Evolutionary conservation across 2,113 vertebrate genomes (phyloP).

Genomic region (Myotis brandtii): DNA sequence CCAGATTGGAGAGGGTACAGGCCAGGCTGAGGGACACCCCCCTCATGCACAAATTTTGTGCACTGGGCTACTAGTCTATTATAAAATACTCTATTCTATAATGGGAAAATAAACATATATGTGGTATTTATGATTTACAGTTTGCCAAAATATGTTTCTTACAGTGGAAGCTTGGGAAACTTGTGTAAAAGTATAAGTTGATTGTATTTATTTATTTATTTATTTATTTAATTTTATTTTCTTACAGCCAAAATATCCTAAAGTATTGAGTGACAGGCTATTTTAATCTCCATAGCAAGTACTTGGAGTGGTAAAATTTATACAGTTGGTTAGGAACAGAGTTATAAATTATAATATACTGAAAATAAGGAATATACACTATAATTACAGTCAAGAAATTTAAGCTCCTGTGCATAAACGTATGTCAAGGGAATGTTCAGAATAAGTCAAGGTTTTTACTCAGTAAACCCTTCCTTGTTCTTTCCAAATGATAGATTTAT

Average conservation of each 20-base stretch:
- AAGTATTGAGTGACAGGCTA: not conserved
- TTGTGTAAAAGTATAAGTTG: not conserved
- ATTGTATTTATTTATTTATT: not conserved
- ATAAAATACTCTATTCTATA: not conserved
- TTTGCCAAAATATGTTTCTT: not conserved
- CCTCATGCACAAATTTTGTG: too few relatives aligned
- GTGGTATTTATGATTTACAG: not conserved
- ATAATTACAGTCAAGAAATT: not conserved
- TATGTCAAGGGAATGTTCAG: not conserved
- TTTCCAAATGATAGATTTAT: not conserved
- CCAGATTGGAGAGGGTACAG: too few relatives aligned
- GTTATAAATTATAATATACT: not conserved
- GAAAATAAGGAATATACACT: not conserved
- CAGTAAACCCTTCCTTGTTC: not conserved
- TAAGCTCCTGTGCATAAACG: not conserved
- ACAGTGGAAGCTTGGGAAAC: not conserved
- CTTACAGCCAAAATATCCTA: not conserved
- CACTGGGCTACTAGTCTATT: too few relatives aligned
- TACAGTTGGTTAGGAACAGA: not conserved
- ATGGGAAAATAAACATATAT: not conserved
- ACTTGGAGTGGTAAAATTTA: not conserved
- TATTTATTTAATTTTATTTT: not conserved
- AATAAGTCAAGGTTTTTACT: not conserved
- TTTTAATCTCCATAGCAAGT: not conserved
- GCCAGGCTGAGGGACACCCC: too few relatives aligned